These are phyloP conservation scores for Nebria brevicollis DNA, from an alignment of 2,888 invertebrate genomes.

Conservation along the genomic window DNA sequence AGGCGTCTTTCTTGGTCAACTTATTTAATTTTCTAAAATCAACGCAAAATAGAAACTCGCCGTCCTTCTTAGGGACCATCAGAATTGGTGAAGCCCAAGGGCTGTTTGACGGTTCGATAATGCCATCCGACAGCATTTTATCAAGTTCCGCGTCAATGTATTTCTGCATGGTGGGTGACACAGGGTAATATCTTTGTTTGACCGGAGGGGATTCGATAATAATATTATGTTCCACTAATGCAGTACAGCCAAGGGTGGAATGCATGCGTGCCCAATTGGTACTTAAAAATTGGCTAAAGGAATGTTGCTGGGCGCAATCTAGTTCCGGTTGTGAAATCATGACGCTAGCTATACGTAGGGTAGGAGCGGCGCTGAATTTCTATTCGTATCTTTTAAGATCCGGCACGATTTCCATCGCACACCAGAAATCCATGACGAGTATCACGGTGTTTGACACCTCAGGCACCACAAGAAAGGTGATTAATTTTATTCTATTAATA, in stretches of 20 bases:
- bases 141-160: conserved; percentile 52
- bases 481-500: neutral
- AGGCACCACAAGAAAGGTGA: conserved; percentile 17
- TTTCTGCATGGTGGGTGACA: conserved; percentile 44
- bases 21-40: conserved; percentile 54
- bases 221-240: conserved; percentile 8
- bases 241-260: neutral
- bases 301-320: neutral
- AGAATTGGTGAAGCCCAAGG: conserved; percentile 54
- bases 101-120: conserved; percentile 53
- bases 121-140: conserved; percentile 53
- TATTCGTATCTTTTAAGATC: conserved; percentile 11
- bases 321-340: neutral
- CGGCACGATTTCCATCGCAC: conserved; percentile 20
- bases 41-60: conserved; percentile 52
- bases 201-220: conserved; percentile 6
- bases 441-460: conserved; percentile 6
- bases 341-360: neutral
- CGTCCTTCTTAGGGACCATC: conserved; percentile 52
- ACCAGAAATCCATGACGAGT: conserved; percentile 32
- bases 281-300: neutral
- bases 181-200: conserved; percentile 48
- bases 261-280: neutral
- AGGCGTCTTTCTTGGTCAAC: conserved; percentile 52
- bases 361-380: neutral